Conservation (phyloP, 2,113 vertebrate genomes). For the Scomber colias region DNA sequence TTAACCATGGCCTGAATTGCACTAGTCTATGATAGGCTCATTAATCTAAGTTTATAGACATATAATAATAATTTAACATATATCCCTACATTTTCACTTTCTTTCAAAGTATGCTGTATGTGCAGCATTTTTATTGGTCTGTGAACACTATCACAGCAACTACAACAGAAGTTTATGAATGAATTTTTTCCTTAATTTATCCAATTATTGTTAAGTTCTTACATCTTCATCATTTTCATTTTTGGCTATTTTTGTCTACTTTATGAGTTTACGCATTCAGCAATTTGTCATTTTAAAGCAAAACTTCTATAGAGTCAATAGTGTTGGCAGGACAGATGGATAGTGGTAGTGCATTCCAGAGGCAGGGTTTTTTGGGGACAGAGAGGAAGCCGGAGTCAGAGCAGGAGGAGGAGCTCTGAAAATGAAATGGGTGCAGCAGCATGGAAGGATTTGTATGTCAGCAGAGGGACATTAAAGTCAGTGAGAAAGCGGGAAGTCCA, state of each 20-base stretch:
- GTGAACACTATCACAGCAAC: constrained; percentile 1
- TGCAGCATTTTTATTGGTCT: not conserved
- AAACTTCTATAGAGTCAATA: constrained; percentile 47
- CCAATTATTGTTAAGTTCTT: constrained; percentile 7
- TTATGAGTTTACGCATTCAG: constrained; percentile 10
- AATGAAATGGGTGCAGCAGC: constrained; percentile 56
- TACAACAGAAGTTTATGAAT: not conserved
- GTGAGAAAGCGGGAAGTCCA: constrained; percentile 30
- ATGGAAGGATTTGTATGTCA: constrained; percentile 73
- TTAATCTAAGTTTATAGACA: too few relatives aligned
- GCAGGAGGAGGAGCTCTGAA: constrained; percentile 44
- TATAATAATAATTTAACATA: too few relatives aligned
- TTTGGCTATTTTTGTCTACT: constrained; percentile 16
- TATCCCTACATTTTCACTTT: not conserved
- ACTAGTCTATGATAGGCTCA: not conserved
- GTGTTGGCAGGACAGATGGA: constrained; percentile 46
- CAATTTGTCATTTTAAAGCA: constrained; percentile 42
- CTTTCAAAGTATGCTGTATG: not conserved
- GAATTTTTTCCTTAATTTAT: not conserved
- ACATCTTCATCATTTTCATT: constrained; percentile 18
- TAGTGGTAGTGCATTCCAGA: constrained; percentile 39
- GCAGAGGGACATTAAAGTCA: constrained; percentile 71
- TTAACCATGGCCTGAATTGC: constrained; percentile 8
- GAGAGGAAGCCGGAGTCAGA: constrained; percentile 33
- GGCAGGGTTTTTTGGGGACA: constrained; percentile 53